Evolutionary conservation across 1,140 invertebrate species (phyloP), one percentile per base, ranked within the genome.

Genomic region (Streblospio benedicti): DNA sequence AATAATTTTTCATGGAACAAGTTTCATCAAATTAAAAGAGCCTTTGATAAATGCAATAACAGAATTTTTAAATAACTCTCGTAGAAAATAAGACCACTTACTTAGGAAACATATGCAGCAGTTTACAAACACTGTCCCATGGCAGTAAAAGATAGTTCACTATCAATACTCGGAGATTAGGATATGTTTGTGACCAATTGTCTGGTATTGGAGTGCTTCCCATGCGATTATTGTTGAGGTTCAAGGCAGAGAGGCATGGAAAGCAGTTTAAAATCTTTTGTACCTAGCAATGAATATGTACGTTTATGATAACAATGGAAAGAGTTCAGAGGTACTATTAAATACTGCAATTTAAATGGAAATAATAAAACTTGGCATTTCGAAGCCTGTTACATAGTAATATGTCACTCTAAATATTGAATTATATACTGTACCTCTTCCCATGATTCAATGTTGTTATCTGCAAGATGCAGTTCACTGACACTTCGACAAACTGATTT

Each of bases 171-270:
- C 81, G 85, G 4, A 92, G 77, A 83, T 63, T 67, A 25, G 60
- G 41, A 57, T 63, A 52, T 25, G 12, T 83, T 82, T 32, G 30
- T 56, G 38, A 18, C 47, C 65, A 50, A n/a, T 65, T 12, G 18
- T 28, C 32, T 30, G 56, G 50, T 28, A 47, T 44, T 23, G 55
- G 16, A 31, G 62, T 33, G 32, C 57, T 59, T 38, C 44, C 54
- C 12, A 94, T 77, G 52, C 84, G 82, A 74, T 95, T 95, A 76
- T 91, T 91, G 71, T 90, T 93, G 59, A 95, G 77, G 75, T 95
- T 95, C 5, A 93, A 83, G 76, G 93, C 93, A 69, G 88, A 86
- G 41, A 94, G 83, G 64, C 85, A 84, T 3, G 90, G 90, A 83
- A 92, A 91, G 69, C 89, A 85, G 69, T 87, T 83, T 50, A 93